Percentiles rank a stretch among this genome's conserved stretches.
Evolutionary conservation across 2,888 invertebrate genomes (phyloP).

Genomic region (Poecilobothrus nobilitatus): DNA sequence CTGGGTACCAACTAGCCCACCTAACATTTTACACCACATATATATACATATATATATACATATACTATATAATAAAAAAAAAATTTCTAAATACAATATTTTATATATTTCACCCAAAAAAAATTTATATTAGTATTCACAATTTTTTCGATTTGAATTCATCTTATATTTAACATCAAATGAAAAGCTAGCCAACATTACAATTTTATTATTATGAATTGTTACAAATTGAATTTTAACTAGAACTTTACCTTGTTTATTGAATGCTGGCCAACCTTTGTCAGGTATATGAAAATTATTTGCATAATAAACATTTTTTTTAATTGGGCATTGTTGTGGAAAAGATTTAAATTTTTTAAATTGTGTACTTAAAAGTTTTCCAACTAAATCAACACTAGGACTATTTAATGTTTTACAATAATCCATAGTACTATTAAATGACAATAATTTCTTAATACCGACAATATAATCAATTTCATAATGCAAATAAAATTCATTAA

Average conservation of each 20-base stretch:
- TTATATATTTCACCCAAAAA: too few species aligned
- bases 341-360: not conserved
- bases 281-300: not conserved
- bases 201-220: not conserved
- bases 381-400: not conserved
- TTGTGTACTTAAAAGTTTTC: not conserved
- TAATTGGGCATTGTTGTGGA: not conserved
- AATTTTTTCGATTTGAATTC: not conserved
- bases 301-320: not conserved
- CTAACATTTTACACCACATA: too few species aligned
- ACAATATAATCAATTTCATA: not conserved
- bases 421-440: not conserved
- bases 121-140: not conserved
- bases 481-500: not conserved
- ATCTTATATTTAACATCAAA: not conserved
- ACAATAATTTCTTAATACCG: not conserved
- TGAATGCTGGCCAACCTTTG: not conserved
- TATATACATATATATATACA: too few species aligned
- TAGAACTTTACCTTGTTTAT: not conserved
- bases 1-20: too few species aligned
- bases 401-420: not conserved
- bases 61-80: too few species aligned
- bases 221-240: not conserved
- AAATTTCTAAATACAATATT: too few species aligned
- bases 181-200: not conserved